Conservation (phyloP, 2,797 vertebrate species). For the Thamnophis elegans region DNA sequence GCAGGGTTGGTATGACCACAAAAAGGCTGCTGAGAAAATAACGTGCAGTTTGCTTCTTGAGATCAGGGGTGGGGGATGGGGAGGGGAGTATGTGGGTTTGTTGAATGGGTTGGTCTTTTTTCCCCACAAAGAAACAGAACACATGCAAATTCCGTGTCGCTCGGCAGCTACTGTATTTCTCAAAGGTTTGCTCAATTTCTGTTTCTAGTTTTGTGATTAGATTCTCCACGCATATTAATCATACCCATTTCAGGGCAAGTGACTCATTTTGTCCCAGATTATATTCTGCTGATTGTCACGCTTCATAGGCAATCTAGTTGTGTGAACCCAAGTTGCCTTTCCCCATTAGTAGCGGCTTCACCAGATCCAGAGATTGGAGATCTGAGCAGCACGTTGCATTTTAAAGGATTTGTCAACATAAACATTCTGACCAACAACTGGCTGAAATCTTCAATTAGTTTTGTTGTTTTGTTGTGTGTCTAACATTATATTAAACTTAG, state of each 20-base stretch:
- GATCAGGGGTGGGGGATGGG: neutral
- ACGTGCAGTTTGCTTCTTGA: neutral
- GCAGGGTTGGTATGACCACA: neutral
- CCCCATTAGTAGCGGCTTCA: neutral
- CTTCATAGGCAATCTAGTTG: neutral
- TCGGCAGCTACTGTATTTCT: neutral
- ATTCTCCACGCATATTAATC: neutral
- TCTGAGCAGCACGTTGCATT: neutral
- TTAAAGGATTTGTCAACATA: neutral
- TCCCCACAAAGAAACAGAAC: neutral
- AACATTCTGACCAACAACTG: neutral
- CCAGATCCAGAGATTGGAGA: too few relatives aligned
- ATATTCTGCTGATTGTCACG: neutral
- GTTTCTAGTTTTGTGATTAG: neutral
- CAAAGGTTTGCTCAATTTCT: neutral
- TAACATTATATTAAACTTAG: neutral
- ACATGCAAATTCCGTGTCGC: neutral
- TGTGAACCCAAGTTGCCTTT: neutral
- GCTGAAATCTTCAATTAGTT: neutral
- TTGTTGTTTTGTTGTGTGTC: too few relatives aligned
- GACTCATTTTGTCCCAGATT: neutral
- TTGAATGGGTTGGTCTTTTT: neutral
- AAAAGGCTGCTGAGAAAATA: neutral
- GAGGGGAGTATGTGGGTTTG: fast-evolving
- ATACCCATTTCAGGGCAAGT: neutral